phyloP scores from a whole-genome alignment of 1,140 invertebrate genomes.

The Agraylea sexmaculata region DNA sequence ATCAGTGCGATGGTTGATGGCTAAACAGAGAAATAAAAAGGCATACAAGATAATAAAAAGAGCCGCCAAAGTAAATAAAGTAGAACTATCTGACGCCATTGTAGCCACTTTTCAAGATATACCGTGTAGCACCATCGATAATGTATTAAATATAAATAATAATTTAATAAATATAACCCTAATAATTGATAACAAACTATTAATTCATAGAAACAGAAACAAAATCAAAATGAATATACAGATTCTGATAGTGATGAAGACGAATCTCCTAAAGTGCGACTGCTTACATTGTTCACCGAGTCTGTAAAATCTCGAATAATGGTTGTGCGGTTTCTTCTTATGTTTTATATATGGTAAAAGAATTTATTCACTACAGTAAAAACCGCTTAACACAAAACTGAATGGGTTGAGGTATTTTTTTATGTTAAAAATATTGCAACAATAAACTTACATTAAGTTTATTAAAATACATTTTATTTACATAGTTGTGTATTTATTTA shows the following conservation, averaged over 20 bases:
- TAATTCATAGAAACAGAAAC: constrained; percentile 1
- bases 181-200: constrained; percentile 6
- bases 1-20: constrained; percentile 50
- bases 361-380: constrained; percentile 20
- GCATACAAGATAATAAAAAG: constrained; percentile 41
- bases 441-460: no score
- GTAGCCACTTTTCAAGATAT: constrained; percentile 25
- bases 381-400: neutral
- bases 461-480: constrained; percentile 1
- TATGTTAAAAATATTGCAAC: no score
- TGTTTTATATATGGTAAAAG: constrained; percentile 43
- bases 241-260: constrained; percentile 18
- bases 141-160: no score
- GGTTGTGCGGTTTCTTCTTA: constrained; percentile 31
- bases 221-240: constrained; percentile 1
- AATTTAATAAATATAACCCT: no score
- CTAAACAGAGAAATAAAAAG: constrained; percentile 37
- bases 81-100: constrained; percentile 35
- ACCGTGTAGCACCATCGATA: no score
- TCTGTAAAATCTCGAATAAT: constrained; percentile 37
- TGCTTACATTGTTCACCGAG: constrained; percentile 18
- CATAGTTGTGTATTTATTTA: neutral
- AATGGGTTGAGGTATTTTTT: no score
- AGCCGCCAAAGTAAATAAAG: constrained; percentile 42
- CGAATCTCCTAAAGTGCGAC: constrained; percentile 14